A percentile compares a stretch with the other conserved stretches of the same genome.
phyloP scores from a whole-genome alignment of 2,113 vertebrate genomes.

The Aspidoscelis tigris region DNA sequence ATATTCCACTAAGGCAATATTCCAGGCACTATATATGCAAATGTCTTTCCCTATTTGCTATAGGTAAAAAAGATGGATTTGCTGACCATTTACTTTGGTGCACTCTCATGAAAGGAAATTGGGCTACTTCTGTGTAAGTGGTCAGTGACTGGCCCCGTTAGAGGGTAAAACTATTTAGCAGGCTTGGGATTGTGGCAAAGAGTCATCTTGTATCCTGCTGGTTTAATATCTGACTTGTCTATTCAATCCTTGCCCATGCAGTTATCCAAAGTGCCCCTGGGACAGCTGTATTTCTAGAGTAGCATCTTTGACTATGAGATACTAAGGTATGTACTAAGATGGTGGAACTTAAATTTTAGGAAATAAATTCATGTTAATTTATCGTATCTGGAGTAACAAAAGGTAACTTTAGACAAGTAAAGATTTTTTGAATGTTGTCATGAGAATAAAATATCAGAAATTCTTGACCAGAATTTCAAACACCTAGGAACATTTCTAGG shows the following conservation, averaged over 20 bases:
- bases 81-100: not conserved
- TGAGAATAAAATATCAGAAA: not conserved
- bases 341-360: conserved; percentile 35
- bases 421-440: not conserved
- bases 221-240: conserved; percentile 69
- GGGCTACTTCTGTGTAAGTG: conserved; percentile 1
- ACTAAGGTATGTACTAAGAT: conserved; percentile 36
- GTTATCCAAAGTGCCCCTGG: conserved; percentile 60
- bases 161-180: conserved; percentile 43
- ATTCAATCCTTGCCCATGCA: conserved; percentile 55
- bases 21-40: conserved; percentile 59
- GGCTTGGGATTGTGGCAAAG: conserved; percentile 38
- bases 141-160: conserved; percentile 9
- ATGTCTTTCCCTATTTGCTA: conserved; percentile 47
- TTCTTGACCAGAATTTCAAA: not conserved
- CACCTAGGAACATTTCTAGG: conserved; percentile 13
- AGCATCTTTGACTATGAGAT: conserved; percentile 57
- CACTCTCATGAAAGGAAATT: not conserved
- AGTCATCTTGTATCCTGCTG: conserved; percentile 69
- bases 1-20: not conserved
- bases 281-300: conserved; percentile 68
- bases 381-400: not conserved
- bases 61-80: conserved; percentile 12
- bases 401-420: not conserved
- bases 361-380: not conserved